Conservation (phyloP, 2,797 vertebrate genomes). For the Smutsia temminckii region DNA sequence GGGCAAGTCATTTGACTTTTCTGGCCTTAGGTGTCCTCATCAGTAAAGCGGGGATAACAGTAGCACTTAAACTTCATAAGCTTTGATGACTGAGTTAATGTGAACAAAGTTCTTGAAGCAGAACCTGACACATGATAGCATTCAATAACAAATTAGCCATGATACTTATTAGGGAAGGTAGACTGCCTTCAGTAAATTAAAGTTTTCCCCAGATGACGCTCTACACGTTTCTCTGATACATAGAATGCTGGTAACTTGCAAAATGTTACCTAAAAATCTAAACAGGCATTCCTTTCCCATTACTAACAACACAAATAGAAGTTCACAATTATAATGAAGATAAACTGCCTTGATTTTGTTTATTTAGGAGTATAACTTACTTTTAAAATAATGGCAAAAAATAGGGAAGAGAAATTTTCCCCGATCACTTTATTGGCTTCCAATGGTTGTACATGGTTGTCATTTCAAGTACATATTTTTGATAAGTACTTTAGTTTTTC, state of each 20-base stretch:
- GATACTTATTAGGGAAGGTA: background rate
- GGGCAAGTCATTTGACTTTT: background rate
- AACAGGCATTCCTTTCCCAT: conserved; percentile 1
- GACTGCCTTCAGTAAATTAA: background rate
- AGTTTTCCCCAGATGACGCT: conserved; percentile 1
- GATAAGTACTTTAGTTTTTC: background rate
- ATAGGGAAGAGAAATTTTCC: background rate
- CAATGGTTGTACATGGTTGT: background rate
- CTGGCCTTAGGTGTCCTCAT: background rate
- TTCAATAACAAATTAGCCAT: background rate
- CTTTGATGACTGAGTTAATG: background rate
- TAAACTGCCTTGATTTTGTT: conserved; percentile 37
- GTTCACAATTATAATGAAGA: background rate
- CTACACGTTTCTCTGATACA: background rate
- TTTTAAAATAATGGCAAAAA: conserved; percentile 29
- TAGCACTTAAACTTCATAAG: background rate
- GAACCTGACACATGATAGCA: background rate
- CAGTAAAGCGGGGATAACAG: background rate
- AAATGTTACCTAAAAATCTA: conserved; percentile 35
- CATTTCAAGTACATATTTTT: background rate
- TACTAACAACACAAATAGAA: background rate
- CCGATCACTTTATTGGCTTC: background rate
- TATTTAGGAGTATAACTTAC: background rate
- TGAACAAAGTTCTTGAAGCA: background rate
- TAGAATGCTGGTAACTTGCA: background rate